Base-by-base conservation (phyloP, 2,113 vertebrate species). In the Platycercus adscitus region DNA sequence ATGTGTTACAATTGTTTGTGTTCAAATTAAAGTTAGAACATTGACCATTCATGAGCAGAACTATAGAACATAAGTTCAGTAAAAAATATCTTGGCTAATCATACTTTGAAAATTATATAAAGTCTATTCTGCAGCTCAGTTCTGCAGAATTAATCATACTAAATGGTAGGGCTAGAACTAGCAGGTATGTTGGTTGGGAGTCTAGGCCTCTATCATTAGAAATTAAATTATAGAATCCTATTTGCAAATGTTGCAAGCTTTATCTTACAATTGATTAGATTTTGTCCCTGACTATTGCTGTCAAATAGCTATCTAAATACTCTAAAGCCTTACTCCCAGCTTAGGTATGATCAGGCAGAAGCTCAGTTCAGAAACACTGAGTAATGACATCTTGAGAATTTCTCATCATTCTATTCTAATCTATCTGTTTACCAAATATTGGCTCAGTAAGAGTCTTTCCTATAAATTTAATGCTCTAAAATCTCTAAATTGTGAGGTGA, bases 141-240 rank as follows among this genome's bases (percentile, higher is more conserved):
- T 89, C 60, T 89, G 60, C 76, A 91, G 88, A 83, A 94, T 95
- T 95, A 95, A 96, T 96, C 90, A 84, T 56, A 90, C 50, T 88
- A 56, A 93, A 41, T 81, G 52, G 61, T 89, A 86, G 77, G 35
- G 64, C 43, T 75, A 56, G 94, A 79, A 84, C 78, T 79, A 84
- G 41, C 65, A 95, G 93, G 69, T 93, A 37, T 68, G 69, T 75
- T 58, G 5, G 56, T 7, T 56, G 56, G 44, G 70, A 89, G 52
- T 79, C 77, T 56, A 71, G 73, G 41, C 24, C 61, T 66, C 65
- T 81, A 7, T 86, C 52, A 41, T 68, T 93, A 87, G 21, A 73
- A 92, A 91, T 95, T 91, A 92, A 84, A 91, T 79, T 18, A 52
- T 64, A 68, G 93, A 92, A 96, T 86, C 77, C 50, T 78, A 93